A percentile compares a stretch with the other conserved stretches of the same genome.
These are phyloP conservation scores for Acronicta aceris DNA, from an alignment of 2,888 invertebrate species.

Conservation along the genomic window DNA sequence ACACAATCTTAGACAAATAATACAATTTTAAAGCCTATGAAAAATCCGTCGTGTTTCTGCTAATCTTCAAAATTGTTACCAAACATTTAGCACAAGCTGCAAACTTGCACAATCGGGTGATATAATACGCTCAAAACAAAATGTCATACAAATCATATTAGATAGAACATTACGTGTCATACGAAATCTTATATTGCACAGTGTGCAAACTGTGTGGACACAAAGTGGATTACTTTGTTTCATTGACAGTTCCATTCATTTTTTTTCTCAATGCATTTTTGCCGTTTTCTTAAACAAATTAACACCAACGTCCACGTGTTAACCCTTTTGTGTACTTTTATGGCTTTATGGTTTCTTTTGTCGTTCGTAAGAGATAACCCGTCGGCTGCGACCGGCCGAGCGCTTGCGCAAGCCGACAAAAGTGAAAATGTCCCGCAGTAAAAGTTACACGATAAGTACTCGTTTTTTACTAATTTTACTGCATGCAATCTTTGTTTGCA, in stretches of 20 bases:
- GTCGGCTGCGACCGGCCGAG: slow-evolving; percentile 32
- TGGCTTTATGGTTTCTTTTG: slow-evolving; percentile 74
- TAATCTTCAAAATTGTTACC: not conserved
- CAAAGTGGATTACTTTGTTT: slow-evolving; percentile 46
- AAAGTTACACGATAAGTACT: slow-evolving; percentile 70
- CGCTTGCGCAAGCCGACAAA: slow-evolving; percentile 84
- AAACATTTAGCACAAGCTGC: slow-evolving; percentile 3
- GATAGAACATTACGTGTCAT: not conserved
- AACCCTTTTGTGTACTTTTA: slow-evolving; percentile 82
- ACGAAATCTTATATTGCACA: not conserved
- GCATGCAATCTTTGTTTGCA: slow-evolving; percentile 55
- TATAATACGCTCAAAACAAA: slow-evolving; percentile 1
- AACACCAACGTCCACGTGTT: slow-evolving; percentile 81
- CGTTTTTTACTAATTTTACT: slow-evolving; percentile 57
- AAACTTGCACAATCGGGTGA: not conserved
- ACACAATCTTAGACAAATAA: too few relatives aligned
- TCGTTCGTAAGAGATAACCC: slow-evolving; percentile 60
- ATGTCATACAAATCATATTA: not conserved
- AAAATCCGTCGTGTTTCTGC: too few relatives aligned
- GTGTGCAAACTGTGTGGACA: slow-evolving; percentile 10
- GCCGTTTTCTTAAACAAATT: slow-evolving; percentile 80
- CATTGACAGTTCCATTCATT: slow-evolving; percentile 57
- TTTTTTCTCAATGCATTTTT: slow-evolving; percentile 52
- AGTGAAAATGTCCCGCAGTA: slow-evolving; percentile 83
- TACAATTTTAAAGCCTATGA: too few relatives aligned